Evolutionary conservation across 2,797 vertebrate species (phyloP), one percentile per base, ranked within the genome.

Genomic region (Microhierax caerulescens): DNA sequence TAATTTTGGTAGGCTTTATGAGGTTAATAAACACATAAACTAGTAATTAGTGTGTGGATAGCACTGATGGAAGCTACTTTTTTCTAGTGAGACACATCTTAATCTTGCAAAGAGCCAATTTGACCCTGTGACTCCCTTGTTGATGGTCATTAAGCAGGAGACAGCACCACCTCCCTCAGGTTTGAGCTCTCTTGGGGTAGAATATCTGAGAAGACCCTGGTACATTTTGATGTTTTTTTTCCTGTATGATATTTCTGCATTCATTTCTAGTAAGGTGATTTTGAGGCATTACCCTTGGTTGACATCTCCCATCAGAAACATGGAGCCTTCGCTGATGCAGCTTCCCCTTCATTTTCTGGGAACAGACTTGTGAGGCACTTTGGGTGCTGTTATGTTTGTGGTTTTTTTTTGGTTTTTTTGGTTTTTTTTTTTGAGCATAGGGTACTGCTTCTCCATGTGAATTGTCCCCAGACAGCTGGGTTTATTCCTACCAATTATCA

Each of bases 211-310:
- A 76, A 76, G 30, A 79, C 14, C 23, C 13, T 56, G 7, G 8
- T n/a, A 16, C 1, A 1, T 32, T 60, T 63, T 16, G n/a, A 6
- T 56, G 3, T 47, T 3, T 25, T 8, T 30, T 9, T 6, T 2
- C 4, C 7, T 4, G 1, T 36, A 22, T 43, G 11, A 6, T 45
- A 16, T 79, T 80, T 20, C n/a, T 70, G 19, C 21, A 25, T 57
- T 41, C 5, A 4, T 72, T 22, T 83, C n/a, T 27, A 39, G 11
- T 41, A 4, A 50, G n/a, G 27, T 37, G 45, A 18, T 84, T 68
- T 80, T 84, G 60, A 63, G 28, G 32, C 6, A 45, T 50, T 39
- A 20, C 9, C 39, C 9, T 69, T 59, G 25, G n/a, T 15, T 57
- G 57, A 25, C 67, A 50, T 53, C 25, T 84, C 61, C 24, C 22